phyloP scores from a whole-genome alignment of 2,888 invertebrate genomes.

The Tetropium fuscum region DNA sequence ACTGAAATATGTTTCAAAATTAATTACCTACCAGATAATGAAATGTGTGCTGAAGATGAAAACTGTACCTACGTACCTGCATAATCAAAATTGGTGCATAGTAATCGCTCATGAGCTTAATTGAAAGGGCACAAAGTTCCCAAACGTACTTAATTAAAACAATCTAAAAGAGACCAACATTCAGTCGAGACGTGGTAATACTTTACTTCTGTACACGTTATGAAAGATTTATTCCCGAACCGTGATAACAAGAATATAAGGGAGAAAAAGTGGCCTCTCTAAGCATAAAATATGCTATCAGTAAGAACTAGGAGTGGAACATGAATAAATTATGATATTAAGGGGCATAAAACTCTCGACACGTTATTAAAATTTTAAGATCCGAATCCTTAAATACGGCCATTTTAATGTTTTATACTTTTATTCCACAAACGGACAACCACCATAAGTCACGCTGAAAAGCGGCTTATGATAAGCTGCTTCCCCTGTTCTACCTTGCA shows the following conservation, averaged over 20 bases:
- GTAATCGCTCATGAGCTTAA: not conserved
- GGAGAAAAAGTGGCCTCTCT: conserved; percentile 44
- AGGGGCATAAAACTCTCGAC: conserved; percentile 54
- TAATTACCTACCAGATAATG: no score
- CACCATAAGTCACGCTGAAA: conserved; percentile 56
- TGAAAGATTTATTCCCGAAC: conserved; percentile 32
- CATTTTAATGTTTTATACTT: conserved; percentile 57
- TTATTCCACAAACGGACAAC: conserved; percentile 54
- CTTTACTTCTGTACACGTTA: conserved; percentile 7
- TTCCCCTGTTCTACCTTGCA: conserved; percentile 44
- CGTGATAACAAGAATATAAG: conserved; percentile 38
- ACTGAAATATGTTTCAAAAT: no score
- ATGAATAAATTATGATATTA: conserved; percentile 56
- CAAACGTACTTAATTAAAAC: conserved; percentile 17
- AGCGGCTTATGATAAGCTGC: conserved; percentile 55
- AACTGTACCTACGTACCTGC: no score
- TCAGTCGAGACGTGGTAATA: conserved; percentile 11
- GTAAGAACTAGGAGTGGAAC: conserved; percentile 47
- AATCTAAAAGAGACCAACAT: conserved; percentile 19
- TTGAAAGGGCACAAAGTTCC: conserved; percentile 5
- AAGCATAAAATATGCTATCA: conserved; percentile 50
- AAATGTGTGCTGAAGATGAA: no score
- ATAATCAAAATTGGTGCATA: no score
- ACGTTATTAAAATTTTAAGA: conserved; percentile 57
- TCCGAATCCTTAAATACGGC: conserved; percentile 53